Conservation (phyloP, 35 echinoderm and acorn worm genomes). For the Hemicentrotus pulcherrimus region DNA sequence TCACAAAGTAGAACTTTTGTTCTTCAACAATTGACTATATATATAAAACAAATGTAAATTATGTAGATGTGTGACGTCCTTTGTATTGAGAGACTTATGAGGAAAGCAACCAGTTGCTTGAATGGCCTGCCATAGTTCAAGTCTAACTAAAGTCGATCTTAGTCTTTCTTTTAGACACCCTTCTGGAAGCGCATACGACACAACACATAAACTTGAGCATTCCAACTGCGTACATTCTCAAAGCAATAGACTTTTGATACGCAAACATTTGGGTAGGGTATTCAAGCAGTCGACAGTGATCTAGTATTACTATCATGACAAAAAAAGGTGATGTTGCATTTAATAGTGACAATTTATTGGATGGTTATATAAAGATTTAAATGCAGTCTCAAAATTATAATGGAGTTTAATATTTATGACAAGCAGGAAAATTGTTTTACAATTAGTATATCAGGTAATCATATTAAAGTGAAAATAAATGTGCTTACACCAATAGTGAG, state of each 20-base stretch:
- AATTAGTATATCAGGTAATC: no score
- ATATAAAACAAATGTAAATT: neutral
- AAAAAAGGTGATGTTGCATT: no score
- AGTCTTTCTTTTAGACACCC: neutral
- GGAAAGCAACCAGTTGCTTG: neutral
- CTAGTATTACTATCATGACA: neutral
- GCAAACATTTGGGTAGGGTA: neutral
- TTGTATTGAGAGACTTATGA: neutral
- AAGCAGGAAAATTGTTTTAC: no score
- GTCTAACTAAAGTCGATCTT: no score
- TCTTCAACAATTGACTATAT: neutral
- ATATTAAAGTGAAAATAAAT: no score
- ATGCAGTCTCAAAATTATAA: neutral
- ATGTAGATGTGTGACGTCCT: no score
- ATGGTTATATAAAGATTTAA: neutral
- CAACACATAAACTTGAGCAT: neutral
- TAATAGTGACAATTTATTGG: neutral
- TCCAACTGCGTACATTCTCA: constrained; percentile 40
- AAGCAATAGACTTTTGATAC: constrained; percentile 36
- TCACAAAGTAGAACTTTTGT: no score
- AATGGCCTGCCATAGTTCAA: no score
- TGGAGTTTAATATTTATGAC: neutral
- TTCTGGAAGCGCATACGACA: neutral
- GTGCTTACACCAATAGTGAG: no score
- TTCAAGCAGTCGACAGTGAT: neutral